These are phyloP conservation scores for Gymnocypris eckloni DNA, from an alignment of 2,797 vertebrate species.

Conservation along the genomic window DNA sequence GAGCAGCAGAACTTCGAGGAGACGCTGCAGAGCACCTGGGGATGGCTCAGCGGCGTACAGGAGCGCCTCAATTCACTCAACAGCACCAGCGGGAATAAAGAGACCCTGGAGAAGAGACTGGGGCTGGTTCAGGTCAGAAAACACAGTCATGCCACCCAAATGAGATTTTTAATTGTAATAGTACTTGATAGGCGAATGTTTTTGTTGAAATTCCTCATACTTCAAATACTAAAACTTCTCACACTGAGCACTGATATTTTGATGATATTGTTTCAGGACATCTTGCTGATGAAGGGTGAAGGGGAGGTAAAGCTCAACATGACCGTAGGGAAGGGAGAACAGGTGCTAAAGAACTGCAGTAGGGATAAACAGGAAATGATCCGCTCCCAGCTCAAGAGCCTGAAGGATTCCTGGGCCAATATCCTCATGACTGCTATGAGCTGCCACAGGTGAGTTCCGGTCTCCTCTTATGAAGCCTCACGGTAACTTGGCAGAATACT, in stretches of 20 bases:
- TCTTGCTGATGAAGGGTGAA: slow-evolving; percentile 94
- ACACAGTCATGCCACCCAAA: background rate
- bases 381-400: slow-evolving; percentile 83
- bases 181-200: background rate
- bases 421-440: slow-evolving; percentile 85
- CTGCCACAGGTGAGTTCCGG: slow-evolving; percentile 86
- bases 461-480: background rate
- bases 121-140: slow-evolving; percentile 88
- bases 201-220: background rate
- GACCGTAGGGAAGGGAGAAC: slow-evolving; percentile 95
- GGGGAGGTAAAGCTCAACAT: slow-evolving; percentile 97
- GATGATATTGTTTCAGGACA: slow-evolving; percentile 79
- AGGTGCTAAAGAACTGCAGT: slow-evolving; percentile 87
- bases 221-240: background rate
- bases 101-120: slow-evolving; percentile 85
- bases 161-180: background rate
- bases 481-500: background rate
- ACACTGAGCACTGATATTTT: background rate
- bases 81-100: slow-evolving; percentile 88
- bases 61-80: slow-evolving; percentile 85
- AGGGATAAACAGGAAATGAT: slow-evolving; percentile 88
- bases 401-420: slow-evolving; percentile 88
- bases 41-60: slow-evolving; percentile 87
- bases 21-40: slow-evolving; percentile 87
- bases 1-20: slow-evolving; percentile 95